These are phyloP conservation scores for Pollenia amentaria DNA, from an alignment of 2,888 invertebrate species.

Conservation along the genomic window DNA sequence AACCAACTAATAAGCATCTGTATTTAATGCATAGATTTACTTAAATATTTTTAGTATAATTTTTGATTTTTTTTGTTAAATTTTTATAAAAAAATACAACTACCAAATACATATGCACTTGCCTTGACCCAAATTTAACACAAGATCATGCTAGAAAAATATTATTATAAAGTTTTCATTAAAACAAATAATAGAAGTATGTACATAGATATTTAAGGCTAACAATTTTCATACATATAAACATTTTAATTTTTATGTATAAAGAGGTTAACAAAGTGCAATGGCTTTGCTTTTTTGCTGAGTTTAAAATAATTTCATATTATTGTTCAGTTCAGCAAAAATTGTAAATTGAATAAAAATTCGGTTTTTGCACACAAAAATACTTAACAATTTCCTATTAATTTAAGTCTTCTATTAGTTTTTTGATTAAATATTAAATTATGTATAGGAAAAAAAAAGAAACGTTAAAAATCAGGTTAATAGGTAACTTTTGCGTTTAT, in stretches of 20 bases:
- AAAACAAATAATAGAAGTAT: constrained; percentile 8
- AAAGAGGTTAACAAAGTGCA: constrained; percentile 52
- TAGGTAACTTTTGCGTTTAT: constrained; percentile 48
- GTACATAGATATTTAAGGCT: constrained; percentile 41
- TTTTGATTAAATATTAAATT: too few relatives aligned
- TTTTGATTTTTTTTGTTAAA: constrained; percentile 18
- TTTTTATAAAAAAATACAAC: constrained; percentile 30
- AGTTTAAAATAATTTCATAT: constrained; percentile 9
- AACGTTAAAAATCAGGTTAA: constrained; percentile 58
- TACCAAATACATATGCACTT: constrained; percentile 62
- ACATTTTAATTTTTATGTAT: constrained; percentile 19
- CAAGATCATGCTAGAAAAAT: constrained; percentile 67
- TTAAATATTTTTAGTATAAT: constrained; percentile 31
- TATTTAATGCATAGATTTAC: constrained; percentile 52
- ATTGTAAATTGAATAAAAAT: constrained; percentile 15
- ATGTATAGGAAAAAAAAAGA: neutral
- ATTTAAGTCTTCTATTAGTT: too few relatives aligned
- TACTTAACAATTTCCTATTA: constrained; percentile 33
- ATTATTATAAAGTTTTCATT: constrained; percentile 28
- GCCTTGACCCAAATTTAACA: constrained; percentile 72
- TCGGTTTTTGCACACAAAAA: constrained; percentile 4
- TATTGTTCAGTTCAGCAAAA: neutral
- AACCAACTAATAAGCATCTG: constrained; percentile 34
- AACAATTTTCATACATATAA: constrained; percentile 7
- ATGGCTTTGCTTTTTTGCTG: constrained; percentile 25